Percentiles rank a stretch among this genome's conserved stretches.
phyloP scores from a whole-genome alignment of 2,113 vertebrate species.

The Poecile atricapillus region DNA sequence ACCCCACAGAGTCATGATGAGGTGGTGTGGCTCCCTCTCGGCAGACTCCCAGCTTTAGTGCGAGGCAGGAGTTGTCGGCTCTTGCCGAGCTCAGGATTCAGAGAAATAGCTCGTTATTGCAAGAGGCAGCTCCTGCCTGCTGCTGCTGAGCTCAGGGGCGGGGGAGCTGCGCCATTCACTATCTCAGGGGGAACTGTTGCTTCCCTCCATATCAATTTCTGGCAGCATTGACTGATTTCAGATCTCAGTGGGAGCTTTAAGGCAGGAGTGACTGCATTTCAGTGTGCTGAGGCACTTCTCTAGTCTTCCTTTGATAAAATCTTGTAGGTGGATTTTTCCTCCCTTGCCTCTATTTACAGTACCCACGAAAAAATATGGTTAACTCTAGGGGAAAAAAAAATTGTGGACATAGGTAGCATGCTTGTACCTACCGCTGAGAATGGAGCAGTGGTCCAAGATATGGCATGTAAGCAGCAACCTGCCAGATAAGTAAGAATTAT shows the following conservation, averaged over 20 bases:
- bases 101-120: not conserved
- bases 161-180: not conserved
- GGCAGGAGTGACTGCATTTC: not conserved
- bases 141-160: not conserved
- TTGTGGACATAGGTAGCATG: not conserved
- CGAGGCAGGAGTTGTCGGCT: not conserved
- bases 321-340: not conserved
- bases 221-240: not conserved
- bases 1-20: fast-evolving
- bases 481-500: not conserved
- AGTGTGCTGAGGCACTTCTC: not conserved
- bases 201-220: not conserved
- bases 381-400: not conserved
- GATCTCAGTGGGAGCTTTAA: not conserved
- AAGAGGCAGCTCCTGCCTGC: not conserved
- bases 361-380: not conserved
- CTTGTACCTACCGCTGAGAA: not conserved
- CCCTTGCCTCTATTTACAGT: not conserved
- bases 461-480: not conserved
- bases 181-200: not conserved
- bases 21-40: fast-evolving
- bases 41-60: not conserved
- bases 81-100: not conserved
- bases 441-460: not conserved
- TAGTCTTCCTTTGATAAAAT: not conserved